A percentile compares a stretch with the other conserved stretches of the same genome.
These are phyloP conservation scores for Chaetodon trifascialis DNA, from an alignment of 2,113 vertebrate species.

Conservation along the genomic window DNA sequence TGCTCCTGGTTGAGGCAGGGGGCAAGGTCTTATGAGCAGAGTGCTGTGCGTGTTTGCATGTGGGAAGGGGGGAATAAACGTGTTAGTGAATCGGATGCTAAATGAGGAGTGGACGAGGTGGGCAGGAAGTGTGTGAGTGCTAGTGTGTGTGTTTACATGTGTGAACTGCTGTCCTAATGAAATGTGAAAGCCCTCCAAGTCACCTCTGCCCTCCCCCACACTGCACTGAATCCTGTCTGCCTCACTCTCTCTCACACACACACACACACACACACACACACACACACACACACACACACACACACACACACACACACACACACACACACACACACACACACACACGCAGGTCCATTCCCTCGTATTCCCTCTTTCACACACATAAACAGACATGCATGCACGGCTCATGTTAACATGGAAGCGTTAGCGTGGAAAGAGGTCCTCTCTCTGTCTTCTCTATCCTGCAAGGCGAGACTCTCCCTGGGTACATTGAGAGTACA, in stretches of 20 bases:
- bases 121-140: slow-evolving; percentile 58
- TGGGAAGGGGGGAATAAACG: slow-evolving; percentile 35
- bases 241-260: slow-evolving; percentile 3
- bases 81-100: slow-evolving; percentile 53
- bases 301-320: slow-evolving; percentile 25
- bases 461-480: slow-evolving; percentile 61
- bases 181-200: slow-evolving; percentile 73
- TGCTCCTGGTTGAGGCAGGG: slow-evolving; percentile 29
- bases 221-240: slow-evolving; percentile 22
- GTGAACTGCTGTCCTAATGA: slow-evolving; percentile 72
- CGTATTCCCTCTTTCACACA: slow-evolving; percentile 28
- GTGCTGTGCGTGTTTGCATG: slow-evolving; percentile 58
- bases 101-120: slow-evolving; percentile 62
- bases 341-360: slow-evolving; percentile 21
- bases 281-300: slow-evolving; percentile 42
- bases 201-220: slow-evolving; percentile 60
- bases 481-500: slow-evolving; percentile 70
- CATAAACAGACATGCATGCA: slow-evolving; percentile 46
- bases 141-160: slow-evolving; percentile 60
- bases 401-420: slow-evolving; percentile 65
- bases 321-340: slow-evolving; percentile 23
- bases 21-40: slow-evolving; percentile 45
- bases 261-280: slow-evolving; percentile 34
- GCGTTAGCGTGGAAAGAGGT: slow-evolving; percentile 74
- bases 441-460: slow-evolving; percentile 59